Evolutionary conservation across 2,797 vertebrate genomes (phyloP).

Genomic region (Poeciliopsis gracilis): DNA sequence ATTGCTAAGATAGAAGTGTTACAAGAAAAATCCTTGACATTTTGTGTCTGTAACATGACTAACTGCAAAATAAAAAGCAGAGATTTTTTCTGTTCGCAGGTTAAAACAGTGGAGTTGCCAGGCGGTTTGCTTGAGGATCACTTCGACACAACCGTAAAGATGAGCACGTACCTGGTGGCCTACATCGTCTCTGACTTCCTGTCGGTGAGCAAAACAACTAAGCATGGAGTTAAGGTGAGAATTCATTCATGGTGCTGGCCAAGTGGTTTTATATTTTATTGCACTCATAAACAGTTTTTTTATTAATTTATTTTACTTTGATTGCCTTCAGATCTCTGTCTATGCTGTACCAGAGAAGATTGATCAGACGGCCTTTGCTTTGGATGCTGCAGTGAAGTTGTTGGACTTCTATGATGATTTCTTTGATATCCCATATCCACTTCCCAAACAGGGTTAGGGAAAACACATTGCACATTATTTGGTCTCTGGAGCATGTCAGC

Average conservation of each 20-base stretch:
- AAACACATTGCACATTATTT: neutral
- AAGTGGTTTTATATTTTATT: too few species aligned
- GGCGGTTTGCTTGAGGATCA: slow-evolving; percentile 88
- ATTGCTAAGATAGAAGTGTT: neutral
- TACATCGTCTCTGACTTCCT: slow-evolving; percentile 92
- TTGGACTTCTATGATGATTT: slow-evolving; percentile 94
- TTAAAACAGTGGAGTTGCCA: slow-evolving; percentile 80
- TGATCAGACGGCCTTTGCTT: slow-evolving; percentile 84
- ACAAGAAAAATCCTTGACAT: too few species aligned
- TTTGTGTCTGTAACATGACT: neutral
- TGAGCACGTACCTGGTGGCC: slow-evolving; percentile 94
- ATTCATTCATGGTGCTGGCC: neutral
- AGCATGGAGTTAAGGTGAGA: slow-evolving; percentile 87
- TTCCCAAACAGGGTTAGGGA: slow-evolving; percentile 89
- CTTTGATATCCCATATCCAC: slow-evolving; percentile 91
- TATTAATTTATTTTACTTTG: neutral
- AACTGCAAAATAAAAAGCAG: neutral
- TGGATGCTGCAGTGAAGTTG: slow-evolving; percentile 89
- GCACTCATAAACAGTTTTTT: neutral
- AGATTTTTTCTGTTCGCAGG: slow-evolving; percentile 62
- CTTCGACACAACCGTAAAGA: slow-evolving; percentile 89
- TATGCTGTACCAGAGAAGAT: slow-evolving; percentile 90
- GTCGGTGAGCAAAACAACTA: slow-evolving; percentile 87
- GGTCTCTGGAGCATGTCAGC: neutral
- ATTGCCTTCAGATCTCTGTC: slow-evolving; percentile 83